Percentiles rank a stretch among this genome's conserved stretches.
Evolutionary conservation across 2,797 vertebrate genomes (phyloP).

Genomic region (Vultur gryphus): DNA sequence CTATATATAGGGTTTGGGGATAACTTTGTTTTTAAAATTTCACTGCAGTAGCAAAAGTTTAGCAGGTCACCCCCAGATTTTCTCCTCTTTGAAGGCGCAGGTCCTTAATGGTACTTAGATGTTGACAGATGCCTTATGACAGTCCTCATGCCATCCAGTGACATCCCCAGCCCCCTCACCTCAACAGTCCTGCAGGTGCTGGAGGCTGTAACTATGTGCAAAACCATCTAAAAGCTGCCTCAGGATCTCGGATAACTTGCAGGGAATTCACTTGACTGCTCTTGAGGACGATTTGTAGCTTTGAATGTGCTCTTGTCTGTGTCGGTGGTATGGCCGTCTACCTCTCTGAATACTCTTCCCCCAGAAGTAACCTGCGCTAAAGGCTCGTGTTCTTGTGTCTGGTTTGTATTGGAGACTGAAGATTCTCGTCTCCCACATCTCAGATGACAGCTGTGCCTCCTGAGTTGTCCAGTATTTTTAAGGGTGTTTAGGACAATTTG

Average conservation of each 20-base stretch:
- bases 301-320: not conserved
- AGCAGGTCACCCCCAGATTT: not conserved
- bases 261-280: not conserved
- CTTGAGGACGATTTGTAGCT: not conserved
- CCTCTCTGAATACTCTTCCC: not conserved
- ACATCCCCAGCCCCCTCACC: accelerated
- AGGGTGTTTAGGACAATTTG: not conserved
- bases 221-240: not conserved
- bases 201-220: not conserved
- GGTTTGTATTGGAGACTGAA: not conserved
- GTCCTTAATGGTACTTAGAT: not conserved
- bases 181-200: accelerated
- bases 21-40: not conserved
- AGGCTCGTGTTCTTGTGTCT: accelerated
- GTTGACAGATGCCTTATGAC: not conserved
- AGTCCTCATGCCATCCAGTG: not conserved
- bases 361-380: not conserved
- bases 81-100: not conserved
- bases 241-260: not conserved
- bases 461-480: not conserved
- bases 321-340: not conserved
- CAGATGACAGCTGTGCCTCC: not conserved
- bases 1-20: not conserved
- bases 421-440: not conserved
- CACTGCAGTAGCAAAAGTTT: not conserved